A percentile compares a stretch with the other conserved stretches of the same genome.
phyloP scores from a whole-genome alignment of 2,797 vertebrate genomes.

The Notamacropus eugenii region DNA sequence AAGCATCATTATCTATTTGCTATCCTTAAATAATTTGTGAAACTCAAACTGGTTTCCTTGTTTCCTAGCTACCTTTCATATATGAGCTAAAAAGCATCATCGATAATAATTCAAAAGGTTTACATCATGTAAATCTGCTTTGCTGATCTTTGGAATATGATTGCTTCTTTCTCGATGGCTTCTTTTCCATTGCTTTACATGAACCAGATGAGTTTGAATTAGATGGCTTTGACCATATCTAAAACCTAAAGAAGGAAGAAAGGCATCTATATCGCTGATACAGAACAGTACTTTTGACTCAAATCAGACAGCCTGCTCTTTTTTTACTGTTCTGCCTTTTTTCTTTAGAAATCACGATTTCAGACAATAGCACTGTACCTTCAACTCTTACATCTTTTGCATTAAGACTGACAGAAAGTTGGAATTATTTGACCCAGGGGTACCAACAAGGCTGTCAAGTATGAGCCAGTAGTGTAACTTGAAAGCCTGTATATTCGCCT shows the following conservation, averaged over 20 bases:
- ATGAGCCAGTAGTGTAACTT: not conserved
- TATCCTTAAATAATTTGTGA: slow-evolving; percentile 63
- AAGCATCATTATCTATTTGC: slow-evolving; percentile 55
- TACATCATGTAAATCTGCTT: slow-evolving; percentile 32
- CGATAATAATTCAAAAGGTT: slow-evolving; percentile 46
- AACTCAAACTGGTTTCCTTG: slow-evolving; percentile 54
- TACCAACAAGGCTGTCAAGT: not conserved
- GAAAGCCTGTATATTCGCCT: not conserved
- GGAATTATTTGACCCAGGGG: not conserved
- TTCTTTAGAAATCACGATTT: not conserved
- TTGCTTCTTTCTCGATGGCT: not conserved
- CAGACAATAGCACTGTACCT: slow-evolving; percentile 1
- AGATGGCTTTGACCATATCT: slow-evolving; percentile 4
- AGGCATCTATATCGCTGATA: not conserved
- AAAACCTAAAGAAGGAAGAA: slow-evolving; percentile 6
- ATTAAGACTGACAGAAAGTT: slow-evolving; percentile 25
- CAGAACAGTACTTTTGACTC: slow-evolving; percentile 16
- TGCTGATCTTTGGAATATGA: not conserved
- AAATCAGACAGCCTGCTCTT: not conserved
- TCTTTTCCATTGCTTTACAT: slow-evolving; percentile 6
- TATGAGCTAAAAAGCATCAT: slow-evolving; percentile 55
- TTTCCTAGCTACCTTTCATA: slow-evolving; percentile 43
- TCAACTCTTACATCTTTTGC: not conserved
- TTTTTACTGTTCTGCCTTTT: slow-evolving; percentile 1
- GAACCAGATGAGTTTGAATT: slow-evolving; percentile 28